Conservation (phyloP, 2,888 invertebrate genomes). For the Tanypteryx hageni region DNA sequence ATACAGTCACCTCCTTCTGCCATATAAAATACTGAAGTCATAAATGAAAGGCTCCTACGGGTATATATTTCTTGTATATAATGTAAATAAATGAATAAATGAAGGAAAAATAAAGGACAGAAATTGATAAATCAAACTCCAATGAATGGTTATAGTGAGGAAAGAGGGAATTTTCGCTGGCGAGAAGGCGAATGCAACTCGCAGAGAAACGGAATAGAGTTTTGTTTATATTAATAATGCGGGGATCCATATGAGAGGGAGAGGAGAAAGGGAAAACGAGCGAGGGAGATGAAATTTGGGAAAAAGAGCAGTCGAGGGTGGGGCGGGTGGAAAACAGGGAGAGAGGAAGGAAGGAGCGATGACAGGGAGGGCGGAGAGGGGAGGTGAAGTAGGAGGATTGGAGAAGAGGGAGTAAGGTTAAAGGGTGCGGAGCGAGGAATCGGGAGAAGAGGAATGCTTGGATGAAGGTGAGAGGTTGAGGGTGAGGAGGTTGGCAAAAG, state of each 20-base stretch:
- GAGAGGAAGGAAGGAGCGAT: neutral
- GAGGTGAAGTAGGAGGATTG: conserved; percentile 4
- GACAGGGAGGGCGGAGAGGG: neutral
- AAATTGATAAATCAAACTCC: no score
- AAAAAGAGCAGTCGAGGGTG: neutral
- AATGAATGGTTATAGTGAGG: no score
- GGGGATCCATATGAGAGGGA: neutral
- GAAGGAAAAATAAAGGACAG: no score
- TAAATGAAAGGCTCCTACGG: no score
- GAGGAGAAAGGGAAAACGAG: neutral
- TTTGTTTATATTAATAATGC: neutral
- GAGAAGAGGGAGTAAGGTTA: neutral
- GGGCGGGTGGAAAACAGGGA: neutral
- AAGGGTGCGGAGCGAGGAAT: neutral
- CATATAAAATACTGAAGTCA: no score
- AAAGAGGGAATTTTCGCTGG: no score
- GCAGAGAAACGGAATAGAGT: no score
- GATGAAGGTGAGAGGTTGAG: conserved; percentile 39
- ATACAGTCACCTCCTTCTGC: no score
- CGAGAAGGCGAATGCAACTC: no score
- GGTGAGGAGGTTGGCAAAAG: neutral
- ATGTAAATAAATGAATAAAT: no score
- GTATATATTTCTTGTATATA: no score
- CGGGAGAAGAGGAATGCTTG: neutral
- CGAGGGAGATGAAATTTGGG: neutral